These are phyloP conservation scores for Mormyrus hasselquistii DNA, from an alignment of 2,797 vertebrate genomes.

Conservation along the genomic window DNA sequence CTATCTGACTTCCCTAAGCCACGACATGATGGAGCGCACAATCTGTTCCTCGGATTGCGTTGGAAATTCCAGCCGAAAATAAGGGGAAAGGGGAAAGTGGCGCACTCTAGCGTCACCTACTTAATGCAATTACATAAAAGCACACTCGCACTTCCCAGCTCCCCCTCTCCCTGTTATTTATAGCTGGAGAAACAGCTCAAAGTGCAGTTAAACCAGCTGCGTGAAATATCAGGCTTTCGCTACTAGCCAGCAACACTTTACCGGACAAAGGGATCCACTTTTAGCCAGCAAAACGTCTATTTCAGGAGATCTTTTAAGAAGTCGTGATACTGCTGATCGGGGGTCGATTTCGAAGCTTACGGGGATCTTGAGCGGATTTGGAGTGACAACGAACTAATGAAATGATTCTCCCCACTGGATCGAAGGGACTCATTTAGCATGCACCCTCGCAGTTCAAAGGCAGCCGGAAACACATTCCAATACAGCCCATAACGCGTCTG, in stretches of 20 bases:
- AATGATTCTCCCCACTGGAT: background rate
- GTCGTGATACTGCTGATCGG: background rate
- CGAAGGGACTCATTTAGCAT: background rate
- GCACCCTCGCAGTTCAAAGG: too few relatives aligned
- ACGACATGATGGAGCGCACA: background rate
- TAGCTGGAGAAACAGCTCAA: background rate
- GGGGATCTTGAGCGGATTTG: background rate
- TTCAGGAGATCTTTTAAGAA: background rate
- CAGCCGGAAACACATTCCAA: constrained; percentile 13
- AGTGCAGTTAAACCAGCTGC: background rate
- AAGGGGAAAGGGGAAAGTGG: constrained; percentile 55
- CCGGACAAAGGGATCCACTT: background rate
- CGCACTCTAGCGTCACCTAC: constrained; percentile 64
- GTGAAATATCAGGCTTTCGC: background rate
- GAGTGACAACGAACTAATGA: background rate
- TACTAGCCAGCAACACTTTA: background rate
- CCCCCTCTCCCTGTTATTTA: background rate
- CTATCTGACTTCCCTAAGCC: background rate
- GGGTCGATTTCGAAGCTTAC: background rate
- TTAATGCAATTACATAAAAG: constrained; percentile 46
- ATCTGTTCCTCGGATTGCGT: background rate
- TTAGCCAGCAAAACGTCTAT: background rate
- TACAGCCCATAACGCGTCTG: background rate
- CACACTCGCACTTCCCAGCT: constrained; percentile 13
- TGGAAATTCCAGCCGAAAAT: constrained; percentile 3